Conservation (phyloP, 2,113 vertebrate genomes). For the Tetraodon nigroviridis region DNA sequence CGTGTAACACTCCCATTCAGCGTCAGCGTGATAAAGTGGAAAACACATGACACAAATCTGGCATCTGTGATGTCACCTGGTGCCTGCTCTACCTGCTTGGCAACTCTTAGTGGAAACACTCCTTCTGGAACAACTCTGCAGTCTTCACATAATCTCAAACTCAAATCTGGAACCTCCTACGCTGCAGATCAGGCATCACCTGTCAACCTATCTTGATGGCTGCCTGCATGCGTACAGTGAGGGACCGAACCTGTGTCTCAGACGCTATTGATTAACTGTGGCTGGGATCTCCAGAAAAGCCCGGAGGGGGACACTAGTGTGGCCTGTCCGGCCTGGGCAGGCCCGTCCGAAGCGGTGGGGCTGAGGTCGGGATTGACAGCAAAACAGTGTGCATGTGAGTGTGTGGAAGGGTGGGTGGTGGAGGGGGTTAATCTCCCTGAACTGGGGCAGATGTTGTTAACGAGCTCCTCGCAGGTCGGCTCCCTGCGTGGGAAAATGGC, state of each 20-base stretch:
- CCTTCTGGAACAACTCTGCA: constrained; percentile 38
- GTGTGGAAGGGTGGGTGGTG: constrained; percentile 57
- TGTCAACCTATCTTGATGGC: constrained; percentile 24
- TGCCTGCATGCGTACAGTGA: constrained; percentile 7
- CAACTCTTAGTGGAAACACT: constrained; percentile 49
- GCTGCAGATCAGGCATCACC: constrained; percentile 18
- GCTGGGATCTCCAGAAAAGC: constrained; percentile 41
- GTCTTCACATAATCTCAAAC: constrained; percentile 26
- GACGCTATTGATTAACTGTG: constrained; percentile 46
- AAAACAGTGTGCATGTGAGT: constrained; percentile 45
- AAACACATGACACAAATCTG: constrained; percentile 53
- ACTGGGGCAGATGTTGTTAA: constrained; percentile 81
- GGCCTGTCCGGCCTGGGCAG: constrained; percentile 42
- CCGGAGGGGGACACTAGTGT: constrained; percentile 38
- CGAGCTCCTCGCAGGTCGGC: constrained; percentile 77
- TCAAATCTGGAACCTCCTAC: constrained; percentile 45
- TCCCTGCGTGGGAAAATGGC: constrained; percentile 79
- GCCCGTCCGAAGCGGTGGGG: constrained; percentile 54
- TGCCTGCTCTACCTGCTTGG: constrained; percentile 60
- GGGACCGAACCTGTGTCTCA: constrained; percentile 25
- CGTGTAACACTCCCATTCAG: constrained; percentile 21
- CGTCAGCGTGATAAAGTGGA: constrained; percentile 62
- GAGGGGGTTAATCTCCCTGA: constrained; percentile 78
- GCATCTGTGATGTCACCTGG: constrained; percentile 54
- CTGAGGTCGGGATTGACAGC: constrained; percentile 68